These are phyloP conservation scores for Hecatera dysodea DNA, from an alignment of 2,888 invertebrate genomes.

Conservation along the genomic window DNA sequence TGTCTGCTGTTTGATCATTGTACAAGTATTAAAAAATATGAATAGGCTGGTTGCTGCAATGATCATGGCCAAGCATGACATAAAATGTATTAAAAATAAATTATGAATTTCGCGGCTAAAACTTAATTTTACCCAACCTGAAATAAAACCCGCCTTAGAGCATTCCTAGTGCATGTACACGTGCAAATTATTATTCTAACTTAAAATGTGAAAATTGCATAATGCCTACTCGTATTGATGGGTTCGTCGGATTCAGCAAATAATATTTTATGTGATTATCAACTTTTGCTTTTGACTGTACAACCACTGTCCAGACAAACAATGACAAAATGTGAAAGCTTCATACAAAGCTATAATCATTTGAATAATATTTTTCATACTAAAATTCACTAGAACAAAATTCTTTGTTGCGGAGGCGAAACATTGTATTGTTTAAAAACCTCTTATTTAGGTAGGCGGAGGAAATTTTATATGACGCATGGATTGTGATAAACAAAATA, in stretches of 20 bases:
- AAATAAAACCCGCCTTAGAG: background rate
- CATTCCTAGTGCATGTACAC: background rate
- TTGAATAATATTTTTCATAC: background rate
- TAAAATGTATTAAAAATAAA: conserved; percentile 2
- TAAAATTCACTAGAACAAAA: background rate
- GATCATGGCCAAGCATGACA: background rate
- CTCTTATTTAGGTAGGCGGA: background rate
- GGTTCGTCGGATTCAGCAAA: background rate
- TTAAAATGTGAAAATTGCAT: background rate
- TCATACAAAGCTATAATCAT: too few species aligned
- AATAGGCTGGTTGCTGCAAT: background rate
- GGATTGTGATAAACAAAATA: too few species aligned
- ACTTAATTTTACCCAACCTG: background rate
- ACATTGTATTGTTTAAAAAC: background rate
- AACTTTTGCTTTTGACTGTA: background rate
- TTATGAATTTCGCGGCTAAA: background rate
- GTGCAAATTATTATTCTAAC: background rate
- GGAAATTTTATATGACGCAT: too few species aligned
- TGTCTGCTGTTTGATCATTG: background rate
- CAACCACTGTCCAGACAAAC: background rate
- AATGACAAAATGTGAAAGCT: too few species aligned
- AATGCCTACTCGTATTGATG: background rate
- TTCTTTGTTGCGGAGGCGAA: background rate
- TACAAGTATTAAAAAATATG: background rate
- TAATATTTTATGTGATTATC: background rate